Conservation (phyloP, 2,113 vertebrate species). For the Taurulus bubalis region DNA sequence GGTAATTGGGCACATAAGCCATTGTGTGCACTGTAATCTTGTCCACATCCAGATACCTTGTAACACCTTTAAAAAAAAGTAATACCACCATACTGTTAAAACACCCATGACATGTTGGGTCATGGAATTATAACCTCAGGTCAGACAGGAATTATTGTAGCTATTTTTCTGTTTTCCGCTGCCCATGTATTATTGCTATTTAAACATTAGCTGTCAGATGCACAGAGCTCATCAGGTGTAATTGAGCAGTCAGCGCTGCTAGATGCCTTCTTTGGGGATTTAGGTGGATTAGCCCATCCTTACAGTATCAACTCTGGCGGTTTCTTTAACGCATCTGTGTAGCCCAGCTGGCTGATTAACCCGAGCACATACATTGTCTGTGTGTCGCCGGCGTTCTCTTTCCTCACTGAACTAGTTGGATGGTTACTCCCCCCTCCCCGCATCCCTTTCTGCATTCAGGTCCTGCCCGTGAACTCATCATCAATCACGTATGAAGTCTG, state of each 20-base stretch:
- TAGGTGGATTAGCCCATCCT: constrained; percentile 36
- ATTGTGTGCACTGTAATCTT: constrained; percentile 65
- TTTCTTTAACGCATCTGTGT: constrained; percentile 26
- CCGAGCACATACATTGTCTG: background rate
- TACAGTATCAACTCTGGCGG: constrained; percentile 25
- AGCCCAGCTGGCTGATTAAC: constrained; percentile 15
- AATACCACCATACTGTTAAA: constrained; percentile 12
- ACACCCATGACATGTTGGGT: constrained; percentile 5
- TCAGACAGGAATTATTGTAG: constrained; percentile 1
- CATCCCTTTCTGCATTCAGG: background rate
- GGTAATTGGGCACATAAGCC: constrained; percentile 73
- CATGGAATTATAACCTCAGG: constrained; percentile 28
- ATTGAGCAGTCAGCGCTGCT: constrained; percentile 15
- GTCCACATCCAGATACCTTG: constrained; percentile 35
- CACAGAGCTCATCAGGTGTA: constrained; percentile 33
- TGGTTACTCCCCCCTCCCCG: background rate
- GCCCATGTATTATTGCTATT: constrained; percentile 2
- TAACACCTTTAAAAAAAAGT: constrained; percentile 24
- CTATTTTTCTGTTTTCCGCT: background rate
- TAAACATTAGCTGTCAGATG: constrained; percentile 30
- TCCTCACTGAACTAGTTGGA: too few species aligned
- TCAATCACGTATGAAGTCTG: constrained; percentile 15
- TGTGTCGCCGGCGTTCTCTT: background rate
- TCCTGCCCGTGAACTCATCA: background rate
- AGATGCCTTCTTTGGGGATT: constrained; percentile 33